Evolutionary conservation across 1,140 invertebrate genomes (phyloP).

Genomic region (Platyura marginata): DNA sequence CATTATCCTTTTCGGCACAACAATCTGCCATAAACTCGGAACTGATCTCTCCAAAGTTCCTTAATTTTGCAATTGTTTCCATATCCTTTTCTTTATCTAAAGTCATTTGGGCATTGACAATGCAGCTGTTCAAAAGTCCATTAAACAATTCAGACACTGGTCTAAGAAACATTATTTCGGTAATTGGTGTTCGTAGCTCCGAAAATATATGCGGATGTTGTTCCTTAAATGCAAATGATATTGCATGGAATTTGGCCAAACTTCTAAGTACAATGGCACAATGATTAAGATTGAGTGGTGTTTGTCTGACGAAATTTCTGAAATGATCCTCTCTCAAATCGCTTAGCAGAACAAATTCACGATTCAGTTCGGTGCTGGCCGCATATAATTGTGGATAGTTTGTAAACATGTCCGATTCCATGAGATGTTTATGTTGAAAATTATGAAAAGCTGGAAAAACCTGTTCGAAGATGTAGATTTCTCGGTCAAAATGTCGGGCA

Average conservation of each 20-base stretch:
- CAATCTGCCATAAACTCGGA: not conserved
- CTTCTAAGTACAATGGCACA: not conserved
- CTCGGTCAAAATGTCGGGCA: not conserved
- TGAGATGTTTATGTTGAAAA: not conserved
- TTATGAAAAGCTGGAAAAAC: not conserved
- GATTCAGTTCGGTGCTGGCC: not conserved
- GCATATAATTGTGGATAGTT: not conserved
- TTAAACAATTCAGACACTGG: not conserved
- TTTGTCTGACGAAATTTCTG: not conserved
- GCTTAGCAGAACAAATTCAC: not conserved
- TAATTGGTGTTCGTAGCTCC: not conserved
- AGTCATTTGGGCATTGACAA: not conserved
- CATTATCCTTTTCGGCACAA: not conserved
- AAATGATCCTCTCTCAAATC: not conserved
- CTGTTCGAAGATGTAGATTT: constrained; percentile 1
- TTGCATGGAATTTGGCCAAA: constrained; percentile 2
- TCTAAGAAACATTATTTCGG: not conserved
- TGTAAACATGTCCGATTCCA: not conserved
- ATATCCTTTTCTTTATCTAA: constrained; percentile 1
- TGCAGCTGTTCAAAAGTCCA: not conserved
- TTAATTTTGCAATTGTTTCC: not conserved
- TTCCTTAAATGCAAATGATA: constrained; percentile 3
- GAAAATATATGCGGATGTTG: constrained; percentile 1
- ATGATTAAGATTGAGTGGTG: not conserved
- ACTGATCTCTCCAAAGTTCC: not conserved